Conservation (phyloP, 64 coral and sea anemone species). For the Porites australiensis region DNA sequence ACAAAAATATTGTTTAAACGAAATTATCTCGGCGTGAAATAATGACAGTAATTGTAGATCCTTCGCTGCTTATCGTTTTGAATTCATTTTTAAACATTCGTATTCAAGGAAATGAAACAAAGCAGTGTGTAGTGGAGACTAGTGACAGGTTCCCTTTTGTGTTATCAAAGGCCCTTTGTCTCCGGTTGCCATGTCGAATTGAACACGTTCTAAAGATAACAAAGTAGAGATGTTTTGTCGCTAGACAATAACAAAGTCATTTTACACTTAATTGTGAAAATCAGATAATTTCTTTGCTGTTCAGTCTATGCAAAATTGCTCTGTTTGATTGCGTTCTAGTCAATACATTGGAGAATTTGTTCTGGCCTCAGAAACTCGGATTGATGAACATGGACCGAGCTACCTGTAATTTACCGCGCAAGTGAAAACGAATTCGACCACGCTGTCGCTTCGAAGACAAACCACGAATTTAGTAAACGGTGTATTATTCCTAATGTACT, state of each 20-base stretch:
- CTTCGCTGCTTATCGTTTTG: conserved; percentile 7
- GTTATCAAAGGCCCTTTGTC: conserved; percentile 46
- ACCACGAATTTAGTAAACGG: background rate
- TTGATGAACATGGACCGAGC: background rate
- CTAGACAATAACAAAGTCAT: conserved; percentile 3
- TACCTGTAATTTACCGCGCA: background rate
- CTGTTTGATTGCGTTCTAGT: background rate
- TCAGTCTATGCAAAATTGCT: background rate
- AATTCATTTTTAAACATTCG: conserved; percentile 41
- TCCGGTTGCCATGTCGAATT: conserved; percentile 31
- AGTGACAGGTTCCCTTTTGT: conserved; percentile 15
- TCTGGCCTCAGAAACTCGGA: background rate
- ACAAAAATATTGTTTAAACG: background rate
- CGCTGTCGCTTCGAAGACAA: background rate
- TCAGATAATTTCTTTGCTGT: conserved; percentile 7
- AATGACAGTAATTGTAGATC: background rate
- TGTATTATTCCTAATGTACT: conserved; percentile 31
- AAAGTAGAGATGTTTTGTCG: conserved; percentile 36
- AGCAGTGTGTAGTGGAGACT: background rate
- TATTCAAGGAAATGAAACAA: conserved; percentile 43
- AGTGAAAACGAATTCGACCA: background rate
- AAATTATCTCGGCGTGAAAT: conserved; percentile 5
- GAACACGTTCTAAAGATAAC: conserved; percentile 45
- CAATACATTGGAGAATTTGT: background rate
- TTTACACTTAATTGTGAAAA: conserved; percentile 36